Conservation (phyloP, 2,888 invertebrate genomes). For the Polyploca ridens region DNA sequence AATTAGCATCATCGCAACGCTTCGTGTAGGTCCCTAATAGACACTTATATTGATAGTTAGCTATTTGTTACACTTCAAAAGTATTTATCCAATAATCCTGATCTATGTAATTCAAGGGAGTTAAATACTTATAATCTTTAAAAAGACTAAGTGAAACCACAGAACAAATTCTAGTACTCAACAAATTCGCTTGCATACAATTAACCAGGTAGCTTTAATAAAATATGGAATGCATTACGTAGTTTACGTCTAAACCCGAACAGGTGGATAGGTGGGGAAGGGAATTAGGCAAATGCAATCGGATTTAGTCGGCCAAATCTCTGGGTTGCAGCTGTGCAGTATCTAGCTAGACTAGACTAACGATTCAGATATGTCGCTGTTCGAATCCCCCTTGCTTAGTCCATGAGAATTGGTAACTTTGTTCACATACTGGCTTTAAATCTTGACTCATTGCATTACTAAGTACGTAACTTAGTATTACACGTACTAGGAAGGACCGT, state of each 20-base stretch:
- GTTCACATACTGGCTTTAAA: neutral
- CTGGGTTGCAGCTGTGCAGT: slow-evolving; percentile 34
- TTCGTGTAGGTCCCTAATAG: too few species aligned
- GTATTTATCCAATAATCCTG: too few species aligned
- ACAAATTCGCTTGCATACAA: neutral
- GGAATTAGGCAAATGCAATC: slow-evolving; percentile 59
- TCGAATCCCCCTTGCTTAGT: neutral
- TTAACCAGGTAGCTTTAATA: neutral
- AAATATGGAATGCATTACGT: slow-evolving; percentile 6
- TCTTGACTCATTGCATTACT: neutral
- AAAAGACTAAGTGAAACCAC: neutral
- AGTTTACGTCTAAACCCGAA: neutral
- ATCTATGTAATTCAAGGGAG: too few species aligned
- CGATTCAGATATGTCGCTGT: neutral
- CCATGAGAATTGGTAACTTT: too few species aligned
- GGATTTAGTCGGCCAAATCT: slow-evolving; percentile 46
- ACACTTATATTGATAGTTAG: too few species aligned
- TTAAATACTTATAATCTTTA: too few species aligned
- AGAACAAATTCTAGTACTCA: neutral
- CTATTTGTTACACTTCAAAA: too few species aligned
- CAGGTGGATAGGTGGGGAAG: slow-evolving; percentile 16
- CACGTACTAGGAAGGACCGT: too few species aligned
- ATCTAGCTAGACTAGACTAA: slow-evolving; percentile 21
- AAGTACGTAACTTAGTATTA: too few species aligned
- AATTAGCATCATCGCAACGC: too few species aligned